A percentile compares a stretch with the other conserved stretches of the same genome.
These are phyloP conservation scores for Pseudotriccus pelzelni DNA, from an alignment of 2,797 vertebrate genomes.

Conservation along the genomic window DNA sequence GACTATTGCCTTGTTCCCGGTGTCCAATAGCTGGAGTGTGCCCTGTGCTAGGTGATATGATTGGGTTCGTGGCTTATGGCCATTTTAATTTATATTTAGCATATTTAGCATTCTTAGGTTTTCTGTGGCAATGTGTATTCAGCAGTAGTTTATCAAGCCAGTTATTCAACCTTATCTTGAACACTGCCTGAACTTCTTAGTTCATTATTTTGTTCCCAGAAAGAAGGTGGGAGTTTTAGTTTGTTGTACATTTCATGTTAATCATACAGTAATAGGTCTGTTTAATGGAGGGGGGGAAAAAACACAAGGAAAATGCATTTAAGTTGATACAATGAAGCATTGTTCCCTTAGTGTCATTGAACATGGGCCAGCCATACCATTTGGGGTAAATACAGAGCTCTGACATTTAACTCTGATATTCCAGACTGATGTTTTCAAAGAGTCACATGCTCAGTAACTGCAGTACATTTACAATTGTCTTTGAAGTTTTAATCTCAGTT, in stretches of 20 bases:
- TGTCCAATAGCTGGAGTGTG: neutral
- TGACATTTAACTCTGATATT: slow-evolving; percentile 70
- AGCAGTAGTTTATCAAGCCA: neutral
- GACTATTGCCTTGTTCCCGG: accelerated
- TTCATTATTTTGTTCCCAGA: slow-evolving; percentile 46
- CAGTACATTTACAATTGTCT: slow-evolving; percentile 54
- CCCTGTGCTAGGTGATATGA: accelerated
- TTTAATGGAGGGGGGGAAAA: neutral
- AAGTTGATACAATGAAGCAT: slow-evolving; percentile 7
- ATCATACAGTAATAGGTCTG: neutral
- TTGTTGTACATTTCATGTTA: neutral
- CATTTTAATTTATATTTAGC: slow-evolving; percentile 20
- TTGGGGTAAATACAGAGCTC: slow-evolving; percentile 50
- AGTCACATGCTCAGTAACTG: slow-evolving; percentile 41
- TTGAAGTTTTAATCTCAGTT: slow-evolving; percentile 74
- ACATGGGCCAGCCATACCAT: slow-evolving; percentile 40
- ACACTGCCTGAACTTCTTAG: neutral
- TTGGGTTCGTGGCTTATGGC: neutral
- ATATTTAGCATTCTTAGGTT: neutral
- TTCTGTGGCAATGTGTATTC: neutral
- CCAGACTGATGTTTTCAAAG: slow-evolving; percentile 40
- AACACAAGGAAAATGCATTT: slow-evolving; percentile 23
- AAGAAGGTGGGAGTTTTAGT: slow-evolving; percentile 26
- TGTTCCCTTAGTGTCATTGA: slow-evolving; percentile 52
- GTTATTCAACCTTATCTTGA: slow-evolving; percentile 40